These are phyloP conservation scores for Achroia grisella DNA, from an alignment of 1,140 invertebrate species.

Conservation along the genomic window DNA sequence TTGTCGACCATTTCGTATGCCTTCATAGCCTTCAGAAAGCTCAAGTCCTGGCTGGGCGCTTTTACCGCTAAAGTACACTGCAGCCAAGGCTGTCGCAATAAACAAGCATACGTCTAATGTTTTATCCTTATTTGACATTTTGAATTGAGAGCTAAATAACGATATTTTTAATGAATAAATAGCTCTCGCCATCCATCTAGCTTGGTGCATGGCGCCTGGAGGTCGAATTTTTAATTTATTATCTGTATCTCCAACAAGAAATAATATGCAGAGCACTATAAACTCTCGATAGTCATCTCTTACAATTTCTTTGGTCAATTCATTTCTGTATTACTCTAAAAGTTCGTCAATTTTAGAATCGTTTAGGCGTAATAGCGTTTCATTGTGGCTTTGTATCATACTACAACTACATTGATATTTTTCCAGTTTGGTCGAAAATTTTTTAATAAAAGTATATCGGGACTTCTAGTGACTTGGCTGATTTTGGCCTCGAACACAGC, in stretches of 20 bases:
- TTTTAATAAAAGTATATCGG: slow-evolving; percentile 2
- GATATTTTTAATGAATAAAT: slow-evolving; percentile 57
- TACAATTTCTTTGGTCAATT: slow-evolving; percentile 21
- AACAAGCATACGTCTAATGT: slow-evolving; percentile 7
- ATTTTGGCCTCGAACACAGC: slow-evolving; percentile 1
- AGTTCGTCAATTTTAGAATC: slow-evolving; percentile 4
- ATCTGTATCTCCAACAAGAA: slow-evolving; percentile 42
- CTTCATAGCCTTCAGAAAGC: slow-evolving; percentile 6
- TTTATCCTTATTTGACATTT: slow-evolving; percentile 18
- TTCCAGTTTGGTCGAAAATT: background rate
- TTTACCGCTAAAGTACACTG: slow-evolving; percentile 7
- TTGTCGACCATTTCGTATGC: slow-evolving; percentile 15
- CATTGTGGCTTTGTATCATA: background rate
- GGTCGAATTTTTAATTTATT: slow-evolving; percentile 37
- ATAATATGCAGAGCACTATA: slow-evolving; percentile 48
- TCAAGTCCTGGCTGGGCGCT: slow-evolving; percentile 12
- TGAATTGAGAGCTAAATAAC: slow-evolving; percentile 11
- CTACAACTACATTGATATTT: background rate
- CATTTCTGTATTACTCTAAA: slow-evolving; percentile 14
- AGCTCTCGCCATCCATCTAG: slow-evolving; percentile 46
- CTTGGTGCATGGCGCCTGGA: slow-evolving; percentile 52
- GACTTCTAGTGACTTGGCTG: slow-evolving; percentile 1
- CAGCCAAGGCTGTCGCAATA: slow-evolving; percentile 5
- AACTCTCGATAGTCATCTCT: slow-evolving; percentile 54
- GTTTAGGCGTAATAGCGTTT: too few species aligned